Evolutionary conservation across 1,140 invertebrate genomes (phyloP), one percentile per base, ranked within the genome.

Genomic region (Diachasma alloeum): DNA sequence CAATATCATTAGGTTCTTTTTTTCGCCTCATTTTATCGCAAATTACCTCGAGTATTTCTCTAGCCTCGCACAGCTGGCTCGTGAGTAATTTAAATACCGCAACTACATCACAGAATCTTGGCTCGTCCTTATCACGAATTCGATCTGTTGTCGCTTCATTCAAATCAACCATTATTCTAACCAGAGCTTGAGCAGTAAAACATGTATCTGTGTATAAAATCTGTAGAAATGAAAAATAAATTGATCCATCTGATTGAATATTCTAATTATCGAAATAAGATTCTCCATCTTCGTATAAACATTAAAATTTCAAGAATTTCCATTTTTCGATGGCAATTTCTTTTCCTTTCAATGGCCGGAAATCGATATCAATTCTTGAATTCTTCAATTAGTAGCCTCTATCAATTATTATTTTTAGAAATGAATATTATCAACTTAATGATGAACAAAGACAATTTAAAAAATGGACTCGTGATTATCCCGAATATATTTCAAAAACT

Each of bases 161-260:
- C 72, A 95, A 90, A 88, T 96, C 95, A 22, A 97, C 89, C 92
- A 95, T 94, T 24, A 96, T 91, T 79, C 93, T 91, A 42, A 95
- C 93, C 36, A 96, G 83, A 72, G 95, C 94, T 91, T 96, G 95
- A 77, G 94, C 93, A 72, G 95, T 94, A 83, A 95, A 94, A 84
- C 95, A 95, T 15, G 95, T 95, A 89, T 97, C 95, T 79, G 86
- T 90, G 81, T 90, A 93, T 59, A 93, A 89, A 78, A 92, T 91
- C 90, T 91, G 76, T 0, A 85, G 77, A 53, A 67, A 76, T n/a
- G n/a, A 81, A 82, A 74, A 74, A 56, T 68, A 66, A 66, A 63
- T 67, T 24, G 2, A 24, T 59, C 1, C 10, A 17, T 73, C 10
- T 74, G 26, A n/a, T n/a, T n/a, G 59, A 77, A 74, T 72, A 59